Conservation (phyloP, 1,140 invertebrate species). For the Phymorhynchus buccinoides region DNA sequence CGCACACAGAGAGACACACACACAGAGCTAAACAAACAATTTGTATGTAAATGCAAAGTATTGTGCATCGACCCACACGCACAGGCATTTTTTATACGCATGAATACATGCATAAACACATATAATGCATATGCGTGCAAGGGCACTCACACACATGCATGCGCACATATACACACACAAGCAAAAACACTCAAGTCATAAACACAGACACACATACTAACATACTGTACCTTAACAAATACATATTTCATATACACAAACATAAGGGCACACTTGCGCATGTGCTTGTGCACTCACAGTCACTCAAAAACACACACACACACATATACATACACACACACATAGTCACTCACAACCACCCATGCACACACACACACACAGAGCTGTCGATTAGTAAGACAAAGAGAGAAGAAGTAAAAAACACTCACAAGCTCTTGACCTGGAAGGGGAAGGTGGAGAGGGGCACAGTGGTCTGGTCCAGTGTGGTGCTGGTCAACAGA, state of each 20-base stretch:
- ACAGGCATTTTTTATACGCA: no score
- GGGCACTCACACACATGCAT: neutral
- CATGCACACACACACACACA: neutral
- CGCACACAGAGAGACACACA: neutral
- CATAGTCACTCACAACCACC: no score
- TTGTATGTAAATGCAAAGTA: no score
- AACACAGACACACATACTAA: neutral
- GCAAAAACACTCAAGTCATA: neutral
- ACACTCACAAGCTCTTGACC: slow-evolving; percentile 73
- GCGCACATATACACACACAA: neutral
- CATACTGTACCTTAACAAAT: no score
- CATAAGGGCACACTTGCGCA: neutral
- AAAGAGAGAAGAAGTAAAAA: neutral
- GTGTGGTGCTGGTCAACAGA: slow-evolving; percentile 75
- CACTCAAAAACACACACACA: no score
- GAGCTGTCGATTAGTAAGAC: neutral
- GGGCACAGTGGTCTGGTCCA: slow-evolving; percentile 75
- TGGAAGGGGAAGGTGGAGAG: slow-evolving; percentile 75
- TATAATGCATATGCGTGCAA: neutral
- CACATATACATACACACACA: no score
- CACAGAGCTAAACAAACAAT: no score
- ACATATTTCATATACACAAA: no score
- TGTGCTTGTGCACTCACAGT: no score
- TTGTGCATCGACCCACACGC: no score
- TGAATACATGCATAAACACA: no score